A percentile compares a stretch with the other conserved stretches of the same genome.
These are phyloP conservation scores for Strigops habroptila DNA, from an alignment of 2,113 vertebrate species.

Conservation along the genomic window DNA sequence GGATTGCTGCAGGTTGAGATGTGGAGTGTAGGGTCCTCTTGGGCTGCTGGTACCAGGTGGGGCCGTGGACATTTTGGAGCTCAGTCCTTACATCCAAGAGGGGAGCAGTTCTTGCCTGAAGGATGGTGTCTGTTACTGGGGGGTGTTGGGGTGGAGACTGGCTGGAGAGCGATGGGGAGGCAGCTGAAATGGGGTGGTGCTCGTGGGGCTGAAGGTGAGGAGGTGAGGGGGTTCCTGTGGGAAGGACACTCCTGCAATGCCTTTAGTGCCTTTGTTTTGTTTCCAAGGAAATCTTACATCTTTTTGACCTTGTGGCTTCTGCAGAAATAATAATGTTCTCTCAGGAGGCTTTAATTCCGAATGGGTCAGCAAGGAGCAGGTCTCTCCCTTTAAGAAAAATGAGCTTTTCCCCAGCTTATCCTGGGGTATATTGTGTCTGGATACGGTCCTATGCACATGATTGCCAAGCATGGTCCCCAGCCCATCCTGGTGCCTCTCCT, in stretches of 20 bases:
- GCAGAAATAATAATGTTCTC: neutral
- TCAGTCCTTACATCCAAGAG: neutral
- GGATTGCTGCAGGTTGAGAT: neutral
- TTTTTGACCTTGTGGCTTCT: neutral
- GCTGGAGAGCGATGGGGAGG: neutral
- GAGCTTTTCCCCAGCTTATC: neutral
- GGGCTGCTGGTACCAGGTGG: rapidly evolving
- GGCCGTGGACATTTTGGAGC: neutral
- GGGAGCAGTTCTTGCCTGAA: neutral
- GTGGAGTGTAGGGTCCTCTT: rapidly evolving
- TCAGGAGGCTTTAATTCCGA: neutral
- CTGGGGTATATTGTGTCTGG: neutral
- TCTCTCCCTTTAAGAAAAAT: neutral
- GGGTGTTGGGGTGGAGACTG: neutral
- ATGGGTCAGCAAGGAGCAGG: neutral
- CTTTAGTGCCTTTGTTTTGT: neutral
- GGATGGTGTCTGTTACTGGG: neutral
- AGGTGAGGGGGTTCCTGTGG: neutral
- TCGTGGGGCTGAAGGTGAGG: neutral
- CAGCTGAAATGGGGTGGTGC: neutral
- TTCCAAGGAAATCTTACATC: neutral
- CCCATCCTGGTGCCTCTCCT: neutral
- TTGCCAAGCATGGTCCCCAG: neutral
- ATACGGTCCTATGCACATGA: neutral
- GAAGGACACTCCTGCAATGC: neutral